Percentiles rank a stretch among this genome's conserved stretches.
phyloP scores from a whole-genome alignment of 1,140 invertebrate genomes.

The Agrypnia vestita region DNA sequence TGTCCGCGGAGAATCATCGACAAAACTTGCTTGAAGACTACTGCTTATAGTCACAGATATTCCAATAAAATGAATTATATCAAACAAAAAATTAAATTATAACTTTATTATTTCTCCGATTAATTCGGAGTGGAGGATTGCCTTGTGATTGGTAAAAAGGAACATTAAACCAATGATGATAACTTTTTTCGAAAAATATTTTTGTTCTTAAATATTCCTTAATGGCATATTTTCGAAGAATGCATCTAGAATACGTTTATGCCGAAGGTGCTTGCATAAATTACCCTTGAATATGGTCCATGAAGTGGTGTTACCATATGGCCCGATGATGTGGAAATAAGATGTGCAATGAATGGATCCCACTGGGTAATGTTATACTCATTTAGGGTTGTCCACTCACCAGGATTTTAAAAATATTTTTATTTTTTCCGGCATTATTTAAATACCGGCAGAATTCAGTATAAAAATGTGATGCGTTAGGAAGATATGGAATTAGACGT shows the following conservation, averaged over 20 bases:
- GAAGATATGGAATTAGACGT: too few relatives aligned
- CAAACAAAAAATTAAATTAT: not conserved
- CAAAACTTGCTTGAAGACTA: too few relatives aligned
- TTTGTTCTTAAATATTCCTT: conserved; percentile 17
- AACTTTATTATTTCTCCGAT: conserved; percentile 10
- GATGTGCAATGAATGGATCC: conserved; percentile 8
- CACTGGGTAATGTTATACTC: not conserved
- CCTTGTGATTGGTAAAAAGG: not conserved
- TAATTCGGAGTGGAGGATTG: not conserved
- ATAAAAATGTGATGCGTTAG: too few relatives aligned
- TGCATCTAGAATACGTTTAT: not conserved
- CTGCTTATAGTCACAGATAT: too few relatives aligned
- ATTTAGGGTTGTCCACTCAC: not conserved
- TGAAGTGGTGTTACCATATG: too few relatives aligned
- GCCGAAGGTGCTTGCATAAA: not conserved
- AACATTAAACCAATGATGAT: not conserved
- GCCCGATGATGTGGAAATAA: conserved; percentile 10
- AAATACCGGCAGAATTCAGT: too few relatives aligned
- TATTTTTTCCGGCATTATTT: too few relatives aligned
- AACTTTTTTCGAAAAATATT: not conserved
- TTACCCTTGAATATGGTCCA: not conserved
- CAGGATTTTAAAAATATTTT: not conserved
- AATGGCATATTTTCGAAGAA: conserved; percentile 25
- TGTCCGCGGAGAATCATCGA: too few relatives aligned
- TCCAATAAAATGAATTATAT: too few relatives aligned